phyloP scores from a whole-genome alignment of 1,140 invertebrate genomes.

The Ruditapes philippinarum region DNA sequence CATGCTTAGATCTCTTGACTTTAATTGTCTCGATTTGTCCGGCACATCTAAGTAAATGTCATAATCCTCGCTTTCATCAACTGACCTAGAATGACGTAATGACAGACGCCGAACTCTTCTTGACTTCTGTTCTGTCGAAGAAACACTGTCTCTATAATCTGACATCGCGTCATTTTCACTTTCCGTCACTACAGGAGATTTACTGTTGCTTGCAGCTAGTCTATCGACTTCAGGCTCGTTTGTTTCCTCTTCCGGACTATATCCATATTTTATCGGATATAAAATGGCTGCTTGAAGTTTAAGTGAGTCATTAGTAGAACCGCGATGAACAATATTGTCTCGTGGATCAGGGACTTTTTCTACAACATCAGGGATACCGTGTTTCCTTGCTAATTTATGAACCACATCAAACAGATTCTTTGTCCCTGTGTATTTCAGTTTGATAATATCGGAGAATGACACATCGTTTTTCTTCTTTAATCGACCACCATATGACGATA shows the following conservation, averaged over 20 bases:
- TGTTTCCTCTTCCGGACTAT: conserved; percentile 3
- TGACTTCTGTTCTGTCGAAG: not conserved
- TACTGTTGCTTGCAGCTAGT: not conserved
- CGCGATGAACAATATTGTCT: conserved; percentile 59
- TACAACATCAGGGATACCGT: conserved; percentile 55
- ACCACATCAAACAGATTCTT: conserved; percentile 63
- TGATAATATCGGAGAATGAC: conserved; percentile 64
- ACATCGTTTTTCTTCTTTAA: conserved; percentile 55
- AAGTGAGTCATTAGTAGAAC: conserved; percentile 56
- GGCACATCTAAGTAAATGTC: not conserved
- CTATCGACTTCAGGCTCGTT: not conserved
- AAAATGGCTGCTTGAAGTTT: conserved; percentile 45
- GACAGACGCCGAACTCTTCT: not conserved
- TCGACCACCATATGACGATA: conserved; percentile 50
- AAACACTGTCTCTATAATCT: not conserved
- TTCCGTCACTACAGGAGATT: conserved; percentile 25
- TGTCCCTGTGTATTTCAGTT: conserved; percentile 54
- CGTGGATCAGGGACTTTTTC: conserved; percentile 58
- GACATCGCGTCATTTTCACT: conserved; percentile 10
- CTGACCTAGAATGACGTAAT: conserved; percentile 27
- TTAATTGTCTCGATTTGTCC: conserved; percentile 14
- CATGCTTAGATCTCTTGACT: conserved; percentile 53
- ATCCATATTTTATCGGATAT: conserved; percentile 66
- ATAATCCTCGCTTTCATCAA: not conserved
- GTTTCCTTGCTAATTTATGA: conserved; percentile 58